Conservation (phyloP, 2,797 vertebrate species). For the Tragopan temminckii region DNA sequence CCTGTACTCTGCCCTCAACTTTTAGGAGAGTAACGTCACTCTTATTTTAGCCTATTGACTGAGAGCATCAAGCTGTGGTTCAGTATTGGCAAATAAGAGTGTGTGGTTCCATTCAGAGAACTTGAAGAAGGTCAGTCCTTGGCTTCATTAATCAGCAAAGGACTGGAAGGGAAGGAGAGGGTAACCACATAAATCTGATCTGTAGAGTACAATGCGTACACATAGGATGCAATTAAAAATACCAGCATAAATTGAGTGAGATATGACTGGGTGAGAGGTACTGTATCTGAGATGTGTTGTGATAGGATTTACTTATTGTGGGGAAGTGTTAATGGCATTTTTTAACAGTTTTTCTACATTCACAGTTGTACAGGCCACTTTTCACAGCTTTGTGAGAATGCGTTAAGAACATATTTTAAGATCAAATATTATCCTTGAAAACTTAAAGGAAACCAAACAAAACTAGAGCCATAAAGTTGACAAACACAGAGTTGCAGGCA, state of each 20-base stretch:
- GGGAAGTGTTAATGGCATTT: background rate
- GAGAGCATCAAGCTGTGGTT: background rate
- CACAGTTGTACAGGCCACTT: background rate
- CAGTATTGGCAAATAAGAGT: background rate
- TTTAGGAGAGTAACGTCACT: background rate
- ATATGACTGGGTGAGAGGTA: background rate
- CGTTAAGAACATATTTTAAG: background rate
- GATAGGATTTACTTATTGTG: background rate
- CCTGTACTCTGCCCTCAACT: background rate
- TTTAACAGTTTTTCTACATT: background rate
- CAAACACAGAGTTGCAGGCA: background rate
- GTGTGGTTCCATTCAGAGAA: background rate
- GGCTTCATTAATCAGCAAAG: background rate
- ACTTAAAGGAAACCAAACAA: background rate
- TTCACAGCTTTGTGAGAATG: background rate
- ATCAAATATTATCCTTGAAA: background rate
- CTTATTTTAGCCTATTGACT: background rate
- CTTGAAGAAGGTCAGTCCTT: background rate
- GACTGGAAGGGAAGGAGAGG: background rate
- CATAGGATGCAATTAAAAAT: background rate
- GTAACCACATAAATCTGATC: background rate
- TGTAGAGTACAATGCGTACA: background rate
- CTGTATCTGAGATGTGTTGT: background rate
- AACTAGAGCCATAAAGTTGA: background rate
- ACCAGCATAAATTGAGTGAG: background rate